Base-by-base conservation (phyloP, 2,888 invertebrate species). In the Hyles lineata region DNA sequence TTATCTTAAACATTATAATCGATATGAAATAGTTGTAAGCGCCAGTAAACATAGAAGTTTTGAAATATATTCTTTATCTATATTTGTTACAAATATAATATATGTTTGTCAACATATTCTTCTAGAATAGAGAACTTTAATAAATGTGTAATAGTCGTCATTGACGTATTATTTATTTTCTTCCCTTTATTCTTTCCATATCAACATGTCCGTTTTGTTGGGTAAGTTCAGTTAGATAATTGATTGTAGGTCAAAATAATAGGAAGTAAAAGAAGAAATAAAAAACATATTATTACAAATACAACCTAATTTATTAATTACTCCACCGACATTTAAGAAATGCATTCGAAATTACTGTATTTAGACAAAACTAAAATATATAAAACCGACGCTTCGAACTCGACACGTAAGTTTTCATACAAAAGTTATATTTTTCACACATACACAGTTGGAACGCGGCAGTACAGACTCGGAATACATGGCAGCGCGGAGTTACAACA, bases 321-420 rank as follows among this genome's bases (percentile, higher is more conserved):
- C 85, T 87, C 87, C 91, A 92, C 89, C 83, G 86, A 90, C 86
- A 91, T 86, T 82, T 85, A 88, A 90, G 90, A 93, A 93, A 93
- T 92, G 93, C 92, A 90, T 89, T 90, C 83, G 87, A 91, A 87
- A 91, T 94, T 94, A 94, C 93, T 93, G 94, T 94, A 94, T 94
- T 93, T 91, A 87, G 88, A 88, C 87, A 76, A 81, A 84, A 85
- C 83, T 89, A 86, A 82, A 83, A 86, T 84, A 85, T 84, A 85
- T 81, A 80, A 80, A 81, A 83, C 84, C 82, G 79, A 80, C 80
- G 78, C 78, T 76, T 78, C 79, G 74, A 75, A 79, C 77, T 76
- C 74, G 74, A 35, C 70, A 74, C 73, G 72, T 74, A 35, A 52
- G 74, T 67, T 75, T 72, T 55, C 72, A 59, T 75, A 74, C 77